Percentiles rank a stretch among this genome's conserved stretches.
Conservation (phyloP, 2,888 invertebrate genomes). For the Drosophila niveifrons region DNA sequence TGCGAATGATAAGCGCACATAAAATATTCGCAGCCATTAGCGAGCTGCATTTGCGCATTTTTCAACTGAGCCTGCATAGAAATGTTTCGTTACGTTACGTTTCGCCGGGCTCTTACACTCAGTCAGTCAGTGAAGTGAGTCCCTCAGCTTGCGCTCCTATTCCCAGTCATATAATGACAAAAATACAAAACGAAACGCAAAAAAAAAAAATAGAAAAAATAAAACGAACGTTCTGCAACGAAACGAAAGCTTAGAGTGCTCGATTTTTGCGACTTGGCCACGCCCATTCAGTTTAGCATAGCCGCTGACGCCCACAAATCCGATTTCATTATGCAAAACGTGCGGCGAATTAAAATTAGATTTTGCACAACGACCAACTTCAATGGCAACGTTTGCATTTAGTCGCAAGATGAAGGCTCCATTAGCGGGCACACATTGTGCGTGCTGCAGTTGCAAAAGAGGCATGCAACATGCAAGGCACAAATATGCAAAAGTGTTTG, state of each 20-base stretch:
- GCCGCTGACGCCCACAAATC: conserved; percentile 50
- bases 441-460: conserved; percentile 23
- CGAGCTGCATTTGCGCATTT: conserved; percentile 66
- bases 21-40: conserved; percentile 75
- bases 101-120: background rate
- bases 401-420: conserved; percentile 40
- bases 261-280: conserved; percentile 38
- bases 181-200: background rate
- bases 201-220: background rate
- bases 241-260: conserved; percentile 35
- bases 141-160: background rate
- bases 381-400: conserved; percentile 44
- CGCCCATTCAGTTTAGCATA: conserved; percentile 30
- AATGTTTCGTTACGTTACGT: conserved; percentile 16
- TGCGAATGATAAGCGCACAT: conserved; percentile 74
- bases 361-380: conserved; percentile 56
- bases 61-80: conserved; percentile 32
- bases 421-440: conserved; percentile 52
- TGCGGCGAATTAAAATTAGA: conserved; percentile 74
- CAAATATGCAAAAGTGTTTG: conserved; percentile 4
- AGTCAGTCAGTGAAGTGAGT: background rate
- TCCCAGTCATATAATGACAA: conserved; percentile 22
- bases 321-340: conserved; percentile 78
- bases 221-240: background rate
- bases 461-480: conserved; percentile 26